Evolutionary conservation across 1,140 invertebrate genomes (phyloP).

Genomic region (Phenacoccus solenopsis): DNA sequence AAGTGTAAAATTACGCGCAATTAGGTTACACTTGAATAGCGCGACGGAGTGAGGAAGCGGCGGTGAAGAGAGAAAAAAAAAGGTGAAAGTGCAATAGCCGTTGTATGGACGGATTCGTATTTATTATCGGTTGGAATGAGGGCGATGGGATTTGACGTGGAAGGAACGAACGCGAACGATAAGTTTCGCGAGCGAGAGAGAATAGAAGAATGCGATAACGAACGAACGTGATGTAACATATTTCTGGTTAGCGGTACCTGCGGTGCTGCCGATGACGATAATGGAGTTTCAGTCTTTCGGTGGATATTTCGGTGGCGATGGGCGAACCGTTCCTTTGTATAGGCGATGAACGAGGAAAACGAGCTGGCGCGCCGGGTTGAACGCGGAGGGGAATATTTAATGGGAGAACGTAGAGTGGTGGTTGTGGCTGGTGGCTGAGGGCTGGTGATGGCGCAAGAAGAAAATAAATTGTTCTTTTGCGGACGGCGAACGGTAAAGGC

Average conservation of each 20-base stretch:
- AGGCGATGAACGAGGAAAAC: not conserved
- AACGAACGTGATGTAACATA: too few species aligned
- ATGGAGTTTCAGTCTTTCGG: too few species aligned
- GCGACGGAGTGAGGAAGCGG: not conserved
- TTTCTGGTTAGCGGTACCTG: too few species aligned
- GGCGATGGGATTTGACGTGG: too few species aligned
- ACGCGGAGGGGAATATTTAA: not conserved
- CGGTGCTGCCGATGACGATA: too few species aligned
- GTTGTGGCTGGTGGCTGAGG: not conserved
- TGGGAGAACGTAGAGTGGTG: not conserved
- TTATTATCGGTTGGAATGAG: not conserved
- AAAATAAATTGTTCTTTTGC: not conserved
- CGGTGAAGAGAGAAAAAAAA: not conserved
- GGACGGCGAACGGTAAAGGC: not conserved
- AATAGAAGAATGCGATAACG: too few species aligned
- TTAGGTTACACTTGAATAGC: not conserved
- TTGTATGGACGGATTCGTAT: not conserved
- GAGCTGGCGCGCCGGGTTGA: too few species aligned
- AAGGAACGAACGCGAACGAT: not conserved
- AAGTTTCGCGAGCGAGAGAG: too few species aligned
- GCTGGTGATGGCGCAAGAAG: not conserved
- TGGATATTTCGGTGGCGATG: too few species aligned
- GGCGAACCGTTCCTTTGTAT: too few species aligned
- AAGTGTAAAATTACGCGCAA: not conserved
- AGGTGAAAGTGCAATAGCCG: slow-evolving; percentile 1